phyloP scores from a whole-genome alignment of 2,888 invertebrate species.

The Lepas anatifera region DNA sequence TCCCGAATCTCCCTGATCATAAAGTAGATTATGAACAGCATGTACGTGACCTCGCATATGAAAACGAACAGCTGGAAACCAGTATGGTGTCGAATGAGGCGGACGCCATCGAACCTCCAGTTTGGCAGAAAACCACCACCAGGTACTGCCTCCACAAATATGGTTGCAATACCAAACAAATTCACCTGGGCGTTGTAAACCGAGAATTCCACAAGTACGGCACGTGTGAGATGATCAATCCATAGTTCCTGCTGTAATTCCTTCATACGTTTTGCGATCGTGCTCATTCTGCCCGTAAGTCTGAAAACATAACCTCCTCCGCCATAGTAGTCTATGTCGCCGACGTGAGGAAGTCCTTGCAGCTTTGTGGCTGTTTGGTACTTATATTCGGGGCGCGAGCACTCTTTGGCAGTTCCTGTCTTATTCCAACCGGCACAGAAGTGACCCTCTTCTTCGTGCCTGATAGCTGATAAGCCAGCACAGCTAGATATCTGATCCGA shows the following conservation, averaged over 20 bases:
- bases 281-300: slow-evolving; percentile 27
- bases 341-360: slow-evolving; percentile 36
- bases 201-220: slow-evolving; percentile 42
- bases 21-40: slow-evolving; percentile 35
- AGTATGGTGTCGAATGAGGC: slow-evolving; percentile 28
- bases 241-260: slow-evolving; percentile 34
- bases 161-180: slow-evolving; percentile 28
- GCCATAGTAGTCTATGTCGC: slow-evolving; percentile 33
- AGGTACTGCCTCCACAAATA: slow-evolving; percentile 25
- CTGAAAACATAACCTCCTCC: slow-evolving; percentile 39
- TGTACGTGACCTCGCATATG: slow-evolving; percentile 34
- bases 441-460: slow-evolving; percentile 27
- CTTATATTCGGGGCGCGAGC: slow-evolving; percentile 7
- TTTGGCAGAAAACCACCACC: slow-evolving; percentile 26
- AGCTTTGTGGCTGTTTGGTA: slow-evolving; percentile 32
- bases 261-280: slow-evolving; percentile 30
- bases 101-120: slow-evolving; percentile 23
- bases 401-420: background rate
- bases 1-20: slow-evolving; percentile 31
- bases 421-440: slow-evolving; percentile 28
- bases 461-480: slow-evolving; percentile 25
- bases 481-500: slow-evolving; percentile 25
- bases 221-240: slow-evolving; percentile 39
- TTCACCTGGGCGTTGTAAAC: slow-evolving; percentile 38
- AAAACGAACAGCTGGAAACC: slow-evolving; percentile 34